Conservation (phyloP, 2,113 vertebrate species). For the Cyprinus carpio region DNA sequence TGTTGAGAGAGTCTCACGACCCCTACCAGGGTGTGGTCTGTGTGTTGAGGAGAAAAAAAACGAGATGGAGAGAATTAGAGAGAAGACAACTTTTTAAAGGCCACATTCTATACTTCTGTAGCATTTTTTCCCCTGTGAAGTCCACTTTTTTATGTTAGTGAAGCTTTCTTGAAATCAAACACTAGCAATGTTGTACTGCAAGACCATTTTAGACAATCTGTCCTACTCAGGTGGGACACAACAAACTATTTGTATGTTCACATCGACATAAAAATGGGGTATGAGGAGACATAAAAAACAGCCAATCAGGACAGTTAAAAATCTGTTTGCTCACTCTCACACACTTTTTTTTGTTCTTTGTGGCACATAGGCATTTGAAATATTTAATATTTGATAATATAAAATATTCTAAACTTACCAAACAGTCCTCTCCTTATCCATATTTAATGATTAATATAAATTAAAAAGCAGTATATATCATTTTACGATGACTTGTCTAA, state of each 20-base stretch:
- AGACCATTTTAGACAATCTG: not conserved
- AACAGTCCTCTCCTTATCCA: not conserved
- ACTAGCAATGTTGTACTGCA: not conserved
- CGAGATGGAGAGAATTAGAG: not conserved
- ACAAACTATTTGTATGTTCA: not conserved
- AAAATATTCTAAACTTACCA: not conserved
- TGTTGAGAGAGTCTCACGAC: constrained; percentile 47
- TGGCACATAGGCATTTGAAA: not conserved
- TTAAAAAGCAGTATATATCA: not conserved
- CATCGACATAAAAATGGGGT: not conserved
- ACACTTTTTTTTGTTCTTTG: not conserved
- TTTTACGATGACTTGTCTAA: not conserved
- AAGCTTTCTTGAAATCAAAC: not conserved
- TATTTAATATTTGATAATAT: not conserved
- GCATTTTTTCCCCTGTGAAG: not conserved
- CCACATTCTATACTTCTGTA: not conserved
- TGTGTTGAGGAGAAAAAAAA: not conserved
- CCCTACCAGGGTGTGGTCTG: constrained; percentile 38
- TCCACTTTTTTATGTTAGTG: not conserved
- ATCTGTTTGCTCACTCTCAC: not conserved
- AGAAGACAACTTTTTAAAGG: constrained; percentile 3
- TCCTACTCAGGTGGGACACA: not conserved
- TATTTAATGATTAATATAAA: not conserved
- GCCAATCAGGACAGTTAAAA: not conserved
- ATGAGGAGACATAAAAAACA: not conserved